Percentiles rank a stretch among this genome's conserved stretches.
phyloP scores from a whole-genome alignment of 2,113 vertebrate genomes.

The Chaetops frenatus region DNA sequence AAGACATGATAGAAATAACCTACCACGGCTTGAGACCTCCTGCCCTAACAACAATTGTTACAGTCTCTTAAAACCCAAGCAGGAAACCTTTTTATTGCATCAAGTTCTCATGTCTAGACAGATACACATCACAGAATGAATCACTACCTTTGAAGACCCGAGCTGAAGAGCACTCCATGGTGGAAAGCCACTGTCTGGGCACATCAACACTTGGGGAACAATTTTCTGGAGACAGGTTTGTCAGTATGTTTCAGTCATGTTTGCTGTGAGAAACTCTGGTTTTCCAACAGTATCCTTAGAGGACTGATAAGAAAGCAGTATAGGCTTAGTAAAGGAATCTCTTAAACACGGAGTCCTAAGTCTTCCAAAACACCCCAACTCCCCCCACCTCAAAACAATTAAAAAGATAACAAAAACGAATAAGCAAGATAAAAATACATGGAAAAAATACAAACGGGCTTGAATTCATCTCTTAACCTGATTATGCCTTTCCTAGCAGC shows the following conservation, averaged over 20 bases:
- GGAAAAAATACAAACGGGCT: neutral
- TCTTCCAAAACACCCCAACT: neutral
- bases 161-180: neutral
- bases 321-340: neutral
- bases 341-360: neutral
- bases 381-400: rapidly evolving
- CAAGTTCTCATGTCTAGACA: slow-evolving; percentile 49
- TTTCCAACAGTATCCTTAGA: neutral
- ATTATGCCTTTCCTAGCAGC: neutral
- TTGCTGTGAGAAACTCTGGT: neutral
- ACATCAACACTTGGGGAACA: neutral
- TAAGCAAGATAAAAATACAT: neutral
- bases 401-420: neutral
- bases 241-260: neutral
- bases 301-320: neutral
- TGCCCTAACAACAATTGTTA: neutral
- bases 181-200: slow-evolving; percentile 36
- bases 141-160: slow-evolving; percentile 24
- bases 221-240: slow-evolving; percentile 39
- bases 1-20: neutral
- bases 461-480: neutral
- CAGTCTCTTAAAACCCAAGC: neutral
- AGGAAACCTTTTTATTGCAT: slow-evolving; percentile 30
- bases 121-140: slow-evolving; percentile 8
- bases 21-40: neutral